These are phyloP conservation scores for Progne subis DNA, from an alignment of 2,113 vertebrate species.

Conservation along the genomic window DNA sequence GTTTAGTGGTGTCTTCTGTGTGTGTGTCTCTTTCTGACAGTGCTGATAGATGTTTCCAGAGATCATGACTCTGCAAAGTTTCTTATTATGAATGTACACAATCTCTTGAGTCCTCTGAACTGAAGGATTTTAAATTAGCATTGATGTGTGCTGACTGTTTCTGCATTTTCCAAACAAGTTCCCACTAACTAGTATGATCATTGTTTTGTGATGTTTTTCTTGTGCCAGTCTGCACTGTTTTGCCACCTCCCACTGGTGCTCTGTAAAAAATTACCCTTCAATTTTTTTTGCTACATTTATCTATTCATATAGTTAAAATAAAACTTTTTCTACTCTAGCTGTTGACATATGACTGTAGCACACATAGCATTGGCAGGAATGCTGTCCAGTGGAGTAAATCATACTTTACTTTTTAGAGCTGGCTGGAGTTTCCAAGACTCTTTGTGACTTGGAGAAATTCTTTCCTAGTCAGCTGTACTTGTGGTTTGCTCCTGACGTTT, in stretches of 20 bases:
- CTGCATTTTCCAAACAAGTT: background rate
- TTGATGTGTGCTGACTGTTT: background rate
- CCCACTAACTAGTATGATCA: background rate
- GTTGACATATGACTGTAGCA: background rate
- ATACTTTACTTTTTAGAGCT: background rate
- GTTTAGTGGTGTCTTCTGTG: background rate
- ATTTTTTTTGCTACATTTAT: background rate
- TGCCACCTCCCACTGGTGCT: background rate
- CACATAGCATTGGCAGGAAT: background rate
- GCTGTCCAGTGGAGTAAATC: background rate
- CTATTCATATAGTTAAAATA: background rate
- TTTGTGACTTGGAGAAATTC: background rate
- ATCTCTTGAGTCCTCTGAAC: background rate
- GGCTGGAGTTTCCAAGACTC: background rate
- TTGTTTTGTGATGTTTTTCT: background rate
- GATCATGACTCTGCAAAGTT: background rate
- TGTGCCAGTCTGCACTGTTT: background rate
- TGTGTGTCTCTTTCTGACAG: background rate
- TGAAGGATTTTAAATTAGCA: background rate
- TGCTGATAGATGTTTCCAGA: background rate
- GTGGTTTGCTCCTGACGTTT: background rate
- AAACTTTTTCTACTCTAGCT: background rate
- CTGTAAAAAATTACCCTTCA: background rate
- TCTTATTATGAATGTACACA: background rate
- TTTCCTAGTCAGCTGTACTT: background rate